A percentile compares a stretch with the other conserved stretches of the same genome.
Conservation (phyloP, 2,113 vertebrate genomes). For the Crotalus horridus region DNA sequence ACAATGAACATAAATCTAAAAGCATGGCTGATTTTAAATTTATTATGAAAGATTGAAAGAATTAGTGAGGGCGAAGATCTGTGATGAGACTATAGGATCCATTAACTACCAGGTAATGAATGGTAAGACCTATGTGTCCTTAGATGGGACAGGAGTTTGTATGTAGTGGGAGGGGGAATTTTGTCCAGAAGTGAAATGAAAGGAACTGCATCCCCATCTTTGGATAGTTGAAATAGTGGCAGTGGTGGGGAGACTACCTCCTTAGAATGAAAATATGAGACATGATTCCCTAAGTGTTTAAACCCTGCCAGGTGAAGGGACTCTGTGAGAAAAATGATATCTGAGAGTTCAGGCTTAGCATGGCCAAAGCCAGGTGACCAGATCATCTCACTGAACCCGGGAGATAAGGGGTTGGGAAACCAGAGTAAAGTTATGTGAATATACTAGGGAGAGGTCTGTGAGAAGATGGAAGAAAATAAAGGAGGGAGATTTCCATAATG, state of each 20-base stretch:
- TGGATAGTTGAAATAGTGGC: not conserved
- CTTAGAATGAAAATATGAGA: too few species aligned
- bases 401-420: not conserved
- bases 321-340: too few species aligned
- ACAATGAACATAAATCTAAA: not conserved
- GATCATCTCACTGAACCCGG: too few species aligned
- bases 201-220: not conserved
- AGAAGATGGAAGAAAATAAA: not conserved
- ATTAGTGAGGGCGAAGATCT: not conserved
- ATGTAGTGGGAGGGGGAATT: not conserved
- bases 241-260: not conserved
- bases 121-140: not conserved
- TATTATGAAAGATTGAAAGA: not conserved
- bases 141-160: not conserved
- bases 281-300: too few species aligned
- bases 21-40: not conserved
- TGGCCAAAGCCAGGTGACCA: too few species aligned
- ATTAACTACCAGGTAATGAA: not conserved
- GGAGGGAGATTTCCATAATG: not conserved
- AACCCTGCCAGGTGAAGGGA: too few species aligned
- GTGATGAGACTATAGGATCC: not conserved
- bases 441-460: not conserved
- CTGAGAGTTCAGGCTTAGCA: too few species aligned
- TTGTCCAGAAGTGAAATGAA: not conserved
- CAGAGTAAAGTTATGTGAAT: not conserved